Percentiles rank a stretch among this genome's conserved stretches.
Conservation (phyloP, 2,113 vertebrate species). For the Pithys albifrons region DNA sequence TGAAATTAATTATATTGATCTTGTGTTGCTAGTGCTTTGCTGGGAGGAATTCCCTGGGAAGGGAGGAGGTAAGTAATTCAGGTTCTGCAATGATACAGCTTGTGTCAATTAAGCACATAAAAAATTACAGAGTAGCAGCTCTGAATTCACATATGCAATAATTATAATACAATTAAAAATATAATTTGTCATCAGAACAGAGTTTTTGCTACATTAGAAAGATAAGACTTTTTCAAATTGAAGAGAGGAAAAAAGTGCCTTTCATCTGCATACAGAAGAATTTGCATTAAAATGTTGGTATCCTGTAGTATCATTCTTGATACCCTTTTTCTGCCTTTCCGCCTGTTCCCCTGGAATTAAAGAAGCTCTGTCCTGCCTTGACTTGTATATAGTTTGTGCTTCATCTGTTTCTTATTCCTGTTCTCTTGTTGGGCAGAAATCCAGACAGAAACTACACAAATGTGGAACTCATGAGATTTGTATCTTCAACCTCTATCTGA, state of each 20-base stretch:
- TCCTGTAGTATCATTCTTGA: not conserved
- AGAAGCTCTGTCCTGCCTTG: not conserved
- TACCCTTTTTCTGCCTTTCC: not conserved
- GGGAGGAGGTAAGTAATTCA: not conserved
- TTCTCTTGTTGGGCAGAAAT: not conserved
- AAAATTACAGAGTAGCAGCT: not conserved
- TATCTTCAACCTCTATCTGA: not conserved
- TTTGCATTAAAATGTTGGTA: not conserved
- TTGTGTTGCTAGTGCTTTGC: not conserved
- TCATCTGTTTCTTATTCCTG: not conserved
- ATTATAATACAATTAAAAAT: not conserved
- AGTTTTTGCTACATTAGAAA: not conserved
- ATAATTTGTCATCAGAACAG: not conserved
- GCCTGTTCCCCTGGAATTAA: not conserved
- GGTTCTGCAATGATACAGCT: not conserved
- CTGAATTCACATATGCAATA: not conserved
- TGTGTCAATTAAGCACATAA: not conserved
- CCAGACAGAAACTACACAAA: not conserved
- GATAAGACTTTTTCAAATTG: not conserved
- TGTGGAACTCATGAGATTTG: not conserved
- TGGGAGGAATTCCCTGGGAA: not conserved
- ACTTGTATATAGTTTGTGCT: not conserved
- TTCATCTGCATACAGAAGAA: not conserved
- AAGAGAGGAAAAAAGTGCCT: not conserved
- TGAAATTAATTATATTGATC: conserved; percentile 1